Conservation (phyloP, 2,113 vertebrate species). For the Lepus americanus region DNA sequence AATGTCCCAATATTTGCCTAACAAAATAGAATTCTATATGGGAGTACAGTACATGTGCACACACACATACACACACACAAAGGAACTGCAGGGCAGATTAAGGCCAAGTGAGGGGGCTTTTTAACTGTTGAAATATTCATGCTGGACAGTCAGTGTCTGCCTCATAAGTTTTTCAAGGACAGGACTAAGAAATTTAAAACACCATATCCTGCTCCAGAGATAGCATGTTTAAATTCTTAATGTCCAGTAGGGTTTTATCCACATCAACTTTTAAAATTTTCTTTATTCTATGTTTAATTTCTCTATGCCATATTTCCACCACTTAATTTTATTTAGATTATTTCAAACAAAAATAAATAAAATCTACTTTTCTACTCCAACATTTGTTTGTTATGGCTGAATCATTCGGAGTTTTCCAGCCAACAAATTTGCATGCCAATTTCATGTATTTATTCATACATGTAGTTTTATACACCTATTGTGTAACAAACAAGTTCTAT, state of each 20-base stretch:
- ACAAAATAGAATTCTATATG: neutral
- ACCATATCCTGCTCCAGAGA: neutral
- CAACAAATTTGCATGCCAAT: no score
- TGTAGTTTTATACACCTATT: neutral
- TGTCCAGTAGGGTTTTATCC: neutral
- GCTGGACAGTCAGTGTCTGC: neutral
- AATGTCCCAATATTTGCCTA: neutral
- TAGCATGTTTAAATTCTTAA: slow-evolving; percentile 33
- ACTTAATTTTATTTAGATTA: neutral
- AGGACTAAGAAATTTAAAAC: neutral
- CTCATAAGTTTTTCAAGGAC: slow-evolving; percentile 22
- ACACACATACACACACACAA: neutral
- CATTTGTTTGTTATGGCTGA: neutral
- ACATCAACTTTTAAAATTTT: neutral
- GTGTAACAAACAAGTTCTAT: neutral
- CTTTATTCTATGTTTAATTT: neutral
- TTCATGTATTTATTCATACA: neutral
- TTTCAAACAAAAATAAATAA: neutral
- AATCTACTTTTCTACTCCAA: neutral
- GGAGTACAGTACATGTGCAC: neutral
- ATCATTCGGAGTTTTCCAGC: no score
- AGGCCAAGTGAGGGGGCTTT: neutral
- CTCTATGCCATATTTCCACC: neutral
- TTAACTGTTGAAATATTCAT: slow-evolving; percentile 34
- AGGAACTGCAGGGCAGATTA: neutral